phyloP scores from a whole-genome alignment of 1,140 invertebrate genomes.

The Sipha flava region DNA sequence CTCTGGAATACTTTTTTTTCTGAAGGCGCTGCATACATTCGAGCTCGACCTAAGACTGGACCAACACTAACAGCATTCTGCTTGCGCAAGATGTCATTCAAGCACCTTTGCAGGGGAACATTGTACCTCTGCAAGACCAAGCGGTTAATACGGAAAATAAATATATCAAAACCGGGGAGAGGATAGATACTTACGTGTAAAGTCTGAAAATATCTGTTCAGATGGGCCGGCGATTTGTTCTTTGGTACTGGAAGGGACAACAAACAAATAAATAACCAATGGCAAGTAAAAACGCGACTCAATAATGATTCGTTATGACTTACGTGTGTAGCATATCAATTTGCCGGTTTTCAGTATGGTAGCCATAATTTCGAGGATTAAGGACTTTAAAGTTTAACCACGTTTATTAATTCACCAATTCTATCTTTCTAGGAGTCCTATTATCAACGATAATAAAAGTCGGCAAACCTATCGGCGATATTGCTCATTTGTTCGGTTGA shows the following conservation, averaged over 20 bases:
- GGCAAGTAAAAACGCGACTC: too few species aligned
- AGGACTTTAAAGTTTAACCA: too few species aligned
- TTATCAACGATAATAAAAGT: background rate
- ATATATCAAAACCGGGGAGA: accelerated
- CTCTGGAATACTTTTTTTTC: constrained; percentile 68
- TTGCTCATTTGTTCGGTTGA: too few species aligned
- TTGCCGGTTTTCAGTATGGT: background rate
- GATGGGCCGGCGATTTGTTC: background rate
- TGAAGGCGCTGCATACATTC: constrained; percentile 42
- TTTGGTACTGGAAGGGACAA: background rate
- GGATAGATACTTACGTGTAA: background rate
- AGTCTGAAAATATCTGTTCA: background rate
- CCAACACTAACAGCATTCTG: background rate
- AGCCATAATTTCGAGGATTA: background rate
- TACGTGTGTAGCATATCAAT: background rate
- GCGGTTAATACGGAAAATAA: background rate
- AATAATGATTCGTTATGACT: too few species aligned
- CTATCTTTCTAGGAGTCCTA: background rate
- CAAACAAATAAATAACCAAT: background rate
- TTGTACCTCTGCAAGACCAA: background rate
- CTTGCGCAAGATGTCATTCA: background rate
- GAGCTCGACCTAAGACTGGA: background rate
- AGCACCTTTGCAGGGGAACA: background rate
- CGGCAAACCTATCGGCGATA: too few species aligned
- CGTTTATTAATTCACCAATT: background rate